Conservation (phyloP, 2,888 invertebrate species). For the Rhorus exstirpatorius region DNA sequence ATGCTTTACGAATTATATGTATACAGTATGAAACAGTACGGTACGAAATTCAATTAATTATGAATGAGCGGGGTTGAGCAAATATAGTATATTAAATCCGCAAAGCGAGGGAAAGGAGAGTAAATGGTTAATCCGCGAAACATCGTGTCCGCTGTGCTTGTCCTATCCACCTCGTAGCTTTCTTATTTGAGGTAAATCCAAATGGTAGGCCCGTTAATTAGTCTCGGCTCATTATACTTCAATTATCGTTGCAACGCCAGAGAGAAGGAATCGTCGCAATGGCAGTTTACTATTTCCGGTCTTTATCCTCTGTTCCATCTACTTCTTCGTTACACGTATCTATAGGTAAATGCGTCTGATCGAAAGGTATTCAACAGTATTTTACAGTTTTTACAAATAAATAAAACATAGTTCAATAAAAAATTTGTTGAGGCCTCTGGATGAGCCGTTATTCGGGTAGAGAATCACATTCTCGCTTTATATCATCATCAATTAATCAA, state of each 20-base stretch:
- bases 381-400: background rate
- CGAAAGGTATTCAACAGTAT: background rate
- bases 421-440: background rate
- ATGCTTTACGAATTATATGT: background rate
- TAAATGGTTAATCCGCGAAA: background rate
- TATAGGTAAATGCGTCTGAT: background rate
- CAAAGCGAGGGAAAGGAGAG: background rate
- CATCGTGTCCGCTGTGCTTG: background rate
- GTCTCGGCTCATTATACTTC: constrained; percentile 68
- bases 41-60: background rate
- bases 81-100: constrained; percentile 12
- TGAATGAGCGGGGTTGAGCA: background rate
- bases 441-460: no score
- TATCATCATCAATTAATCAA: no score
- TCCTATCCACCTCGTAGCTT: constrained; percentile 5
- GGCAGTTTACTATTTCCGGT: constrained; percentile 37
- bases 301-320: constrained; percentile 34
- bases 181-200: constrained; percentile 37
- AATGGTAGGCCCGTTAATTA: constrained; percentile 74
- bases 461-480: no score
- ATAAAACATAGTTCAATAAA: background rate
- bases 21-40: no score
- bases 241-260: constrained; percentile 57
- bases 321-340: background rate
- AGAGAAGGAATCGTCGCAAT: background rate